Base-by-base conservation (phyloP, 1,140 invertebrate genomes). In the Pantala flavescens region DNA sequence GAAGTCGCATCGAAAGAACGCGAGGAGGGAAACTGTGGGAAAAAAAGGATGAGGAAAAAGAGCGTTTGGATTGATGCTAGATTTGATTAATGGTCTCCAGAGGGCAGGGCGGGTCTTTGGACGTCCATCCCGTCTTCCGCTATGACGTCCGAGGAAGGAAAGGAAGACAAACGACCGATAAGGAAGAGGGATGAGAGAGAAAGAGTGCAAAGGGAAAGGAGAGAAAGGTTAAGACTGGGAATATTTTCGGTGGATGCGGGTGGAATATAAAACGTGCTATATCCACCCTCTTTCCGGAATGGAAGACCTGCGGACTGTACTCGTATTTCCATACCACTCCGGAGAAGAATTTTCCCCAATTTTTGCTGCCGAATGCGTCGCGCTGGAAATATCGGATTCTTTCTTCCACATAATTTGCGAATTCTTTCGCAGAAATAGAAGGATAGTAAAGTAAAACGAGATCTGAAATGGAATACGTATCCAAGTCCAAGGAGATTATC, bases 121-220 rank as follows among this genome's bases (percentile, higher is more conserved):
- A 21, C 49, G 49, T 63, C 49, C 49, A 63, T 63, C 49, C 49
- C 49, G n/a, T 63, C 49, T 63, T 63, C 49, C 49, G 12, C 49
- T 63, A 63, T 63, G 49, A 63, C 49, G 49, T 63, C 49, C 49
- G 49, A 63, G 49, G 49, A 63, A 63, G 49, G 49, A 63, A 19
- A 21, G 49, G 16, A 63, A 63, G 49, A 63, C 49, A 63, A 63
- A 63, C 49, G 49, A 63, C 49, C 49, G 49, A 63, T 63, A 63
- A 63, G 49, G 12, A 63, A 16, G 12, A 63, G 49, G 49, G 49
- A 21, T 63, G 49, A 21, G 49, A 63, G n/a, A 63, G 49, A 63
- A 63, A 21, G 12, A 63, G 49, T 36, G 49, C 14, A 63, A 63
- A 63, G 5, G 49, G 49, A 63, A 21, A 63, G 49, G 49, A 21